Evolutionary conservation across 2,888 invertebrate species (phyloP), one percentile per base, ranked within the genome.

Genomic region (Melipona beecheii): DNA sequence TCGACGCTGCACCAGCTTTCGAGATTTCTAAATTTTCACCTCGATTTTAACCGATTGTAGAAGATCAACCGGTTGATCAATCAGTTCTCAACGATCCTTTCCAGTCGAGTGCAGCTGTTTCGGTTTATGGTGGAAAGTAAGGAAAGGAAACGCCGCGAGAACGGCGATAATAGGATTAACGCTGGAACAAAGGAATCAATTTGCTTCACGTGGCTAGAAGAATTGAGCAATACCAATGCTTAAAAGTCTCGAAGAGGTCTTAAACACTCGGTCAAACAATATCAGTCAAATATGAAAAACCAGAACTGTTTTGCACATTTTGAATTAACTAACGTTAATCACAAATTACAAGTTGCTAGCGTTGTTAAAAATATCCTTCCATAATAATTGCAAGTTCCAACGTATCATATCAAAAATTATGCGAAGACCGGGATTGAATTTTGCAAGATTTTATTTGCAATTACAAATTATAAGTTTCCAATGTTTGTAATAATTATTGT

Each of bases 101-200:
- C 75, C 72, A 43, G 19, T 52, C 78, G 68, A 74, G 43, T 2
- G n/a, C 43, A 60, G 50, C 15, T 49, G 64, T 75, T 66, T 49
- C 24, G 54, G 58, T 85, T 89, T 82, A 84, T 66, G 75, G 74
- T 80, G 70, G 79, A 87, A 89, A 89, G 87, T 73, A 77, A 77
- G 83, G 68, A 68, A 75, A 52, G 65, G 49, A 80, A 81, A 86
- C 74, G 75, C 64, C 27, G 58, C 52, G 50, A n/a, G 79, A 64
- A 83, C n/a, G n/a, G 17, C 68, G 82, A 66, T 89, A 89, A 89
- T 72, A 11, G n/a, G 81, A 86, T 89, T 89, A 89, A 71, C 87
- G 68, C 19, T 17, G 75, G 75, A 83, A n/a, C 62, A 50, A 69
- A 73, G 73, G 70, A 75, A 75, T 69, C 78, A 81, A 88, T 81